phyloP scores from a whole-genome alignment of 30 jellyfish, hydroid and myxozoan genomes.

The Aurelia coerulea region DNA sequence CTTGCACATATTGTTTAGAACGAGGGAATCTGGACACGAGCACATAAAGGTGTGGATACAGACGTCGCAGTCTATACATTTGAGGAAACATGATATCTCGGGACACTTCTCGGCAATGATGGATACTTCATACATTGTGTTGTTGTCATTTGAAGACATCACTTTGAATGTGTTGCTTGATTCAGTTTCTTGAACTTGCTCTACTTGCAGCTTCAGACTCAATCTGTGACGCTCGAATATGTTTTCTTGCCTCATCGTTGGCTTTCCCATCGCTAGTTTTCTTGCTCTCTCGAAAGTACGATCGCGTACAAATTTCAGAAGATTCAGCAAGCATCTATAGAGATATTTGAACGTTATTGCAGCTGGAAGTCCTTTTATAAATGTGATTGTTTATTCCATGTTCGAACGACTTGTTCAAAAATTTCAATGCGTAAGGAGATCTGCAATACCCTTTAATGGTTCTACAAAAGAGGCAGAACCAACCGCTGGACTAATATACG shows the following conservation, averaged over 20 bases:
- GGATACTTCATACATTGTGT: not conserved
- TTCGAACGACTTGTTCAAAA: too few relatives aligned
- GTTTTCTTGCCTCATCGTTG: slow-evolving; percentile 1
- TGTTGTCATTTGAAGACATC: not conserved
- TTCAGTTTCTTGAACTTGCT: not conserved
- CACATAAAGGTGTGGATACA: slow-evolving; percentile 11
- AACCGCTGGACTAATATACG: too few relatives aligned
- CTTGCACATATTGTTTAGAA: slow-evolving; percentile 20
- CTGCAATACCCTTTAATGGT: too few relatives aligned
- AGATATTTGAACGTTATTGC: too few relatives aligned
- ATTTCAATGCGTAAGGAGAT: too few relatives aligned
- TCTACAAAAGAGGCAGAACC: too few relatives aligned
- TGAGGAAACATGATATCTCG: not conserved
- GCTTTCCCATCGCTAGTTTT: not conserved
- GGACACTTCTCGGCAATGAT: not conserved
- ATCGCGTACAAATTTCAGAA: not conserved
- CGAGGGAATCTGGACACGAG: slow-evolving; percentile 21
- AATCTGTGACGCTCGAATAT: not conserved
- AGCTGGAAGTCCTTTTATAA: too few relatives aligned
- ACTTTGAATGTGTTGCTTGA: not conserved
- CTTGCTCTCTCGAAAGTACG: not conserved
- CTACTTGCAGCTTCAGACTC: not conserved
- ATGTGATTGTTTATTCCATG: too few relatives aligned
- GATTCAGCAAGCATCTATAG: not conserved
- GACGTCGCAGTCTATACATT: slow-evolving; percentile 1